Conservation (phyloP, 2,888 invertebrate species). For the Ceraclea dissimilis region DNA sequence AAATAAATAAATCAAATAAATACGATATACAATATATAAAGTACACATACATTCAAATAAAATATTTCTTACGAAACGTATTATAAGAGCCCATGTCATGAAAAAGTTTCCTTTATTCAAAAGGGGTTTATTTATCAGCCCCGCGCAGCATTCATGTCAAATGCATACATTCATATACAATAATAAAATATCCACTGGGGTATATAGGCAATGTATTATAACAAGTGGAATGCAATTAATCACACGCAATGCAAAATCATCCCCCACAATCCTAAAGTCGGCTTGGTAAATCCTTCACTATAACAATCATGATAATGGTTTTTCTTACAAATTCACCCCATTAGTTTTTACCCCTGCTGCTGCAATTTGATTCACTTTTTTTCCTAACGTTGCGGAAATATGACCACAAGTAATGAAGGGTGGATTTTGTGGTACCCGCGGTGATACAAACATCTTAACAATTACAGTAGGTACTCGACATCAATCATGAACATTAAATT, state of each 20-base stretch:
- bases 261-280: not conserved
- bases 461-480: not conserved
- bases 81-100: too few relatives aligned
- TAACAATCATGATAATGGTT: slow-evolving; percentile 1
- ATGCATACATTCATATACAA: too few relatives aligned
- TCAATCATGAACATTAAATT: too few relatives aligned
- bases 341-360: not conserved
- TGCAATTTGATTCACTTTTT: not conserved
- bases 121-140: too few relatives aligned
- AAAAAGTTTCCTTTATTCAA: too few relatives aligned
- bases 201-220: too few relatives aligned
- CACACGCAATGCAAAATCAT: not conserved
- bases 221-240: not conserved
- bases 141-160: too few relatives aligned
- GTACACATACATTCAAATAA: too few relatives aligned
- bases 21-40: too few relatives aligned
- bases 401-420: not conserved
- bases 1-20: too few relatives aligned
- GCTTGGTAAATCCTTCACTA: not conserved
- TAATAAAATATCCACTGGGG: too few relatives aligned
- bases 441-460: not conserved
- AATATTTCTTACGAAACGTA: too few relatives aligned
- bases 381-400: not conserved
- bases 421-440: not conserved
- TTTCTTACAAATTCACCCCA: slow-evolving; percentile 1